Conservation (phyloP, 2,888 invertebrate genomes). For the Heliconius charithonia region DNA sequence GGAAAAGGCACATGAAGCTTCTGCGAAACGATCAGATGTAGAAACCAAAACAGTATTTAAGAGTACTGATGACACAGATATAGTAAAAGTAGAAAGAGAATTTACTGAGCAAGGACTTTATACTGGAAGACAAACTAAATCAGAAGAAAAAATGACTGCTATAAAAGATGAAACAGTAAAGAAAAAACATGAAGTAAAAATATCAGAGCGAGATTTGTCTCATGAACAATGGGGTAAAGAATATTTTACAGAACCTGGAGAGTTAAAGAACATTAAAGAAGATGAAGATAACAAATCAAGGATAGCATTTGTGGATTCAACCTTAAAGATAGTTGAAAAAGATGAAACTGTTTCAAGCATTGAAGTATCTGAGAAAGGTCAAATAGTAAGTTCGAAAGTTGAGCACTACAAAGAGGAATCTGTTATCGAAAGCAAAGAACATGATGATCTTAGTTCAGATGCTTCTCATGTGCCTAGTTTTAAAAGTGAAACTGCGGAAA, state of each 20-base stretch:
- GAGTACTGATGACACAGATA: conserved; percentile 74
- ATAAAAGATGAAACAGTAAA: conserved; percentile 78
- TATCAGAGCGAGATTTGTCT: conserved; percentile 79
- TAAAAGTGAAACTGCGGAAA: conserved; percentile 73
- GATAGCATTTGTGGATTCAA: conserved; percentile 75
- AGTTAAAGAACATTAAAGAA: conserved; percentile 76
- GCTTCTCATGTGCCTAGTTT: conserved; percentile 78
- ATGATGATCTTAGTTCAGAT: conserved; percentile 78
- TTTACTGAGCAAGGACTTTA: conserved; percentile 78
- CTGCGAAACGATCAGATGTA: conserved; percentile 74
- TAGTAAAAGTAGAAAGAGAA: conserved; percentile 73
- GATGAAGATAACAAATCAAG: conserved; percentile 71
- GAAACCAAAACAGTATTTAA: conserved; percentile 78
- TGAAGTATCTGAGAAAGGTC: conserved; percentile 77
- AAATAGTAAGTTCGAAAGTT: conserved; percentile 74
- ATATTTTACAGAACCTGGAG: conserved; percentile 79
- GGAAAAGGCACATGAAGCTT: conserved; percentile 81
- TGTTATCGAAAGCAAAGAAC: conserved; percentile 79
- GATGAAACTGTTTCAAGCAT: conserved; percentile 75
- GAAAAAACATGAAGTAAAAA: conserved; percentile 79
- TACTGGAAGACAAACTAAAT: conserved; percentile 74
- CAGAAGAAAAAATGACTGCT: conserved; percentile 80
- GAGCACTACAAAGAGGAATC: conserved; percentile 80
- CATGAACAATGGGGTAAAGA: conserved; percentile 83
- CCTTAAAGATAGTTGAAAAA: conserved; percentile 75